A percentile compares a stretch with the other conserved stretches of the same genome.
Evolutionary conservation across 2,888 invertebrate genomes (phyloP).

Genomic region (Andrena hattorfiana): DNA sequence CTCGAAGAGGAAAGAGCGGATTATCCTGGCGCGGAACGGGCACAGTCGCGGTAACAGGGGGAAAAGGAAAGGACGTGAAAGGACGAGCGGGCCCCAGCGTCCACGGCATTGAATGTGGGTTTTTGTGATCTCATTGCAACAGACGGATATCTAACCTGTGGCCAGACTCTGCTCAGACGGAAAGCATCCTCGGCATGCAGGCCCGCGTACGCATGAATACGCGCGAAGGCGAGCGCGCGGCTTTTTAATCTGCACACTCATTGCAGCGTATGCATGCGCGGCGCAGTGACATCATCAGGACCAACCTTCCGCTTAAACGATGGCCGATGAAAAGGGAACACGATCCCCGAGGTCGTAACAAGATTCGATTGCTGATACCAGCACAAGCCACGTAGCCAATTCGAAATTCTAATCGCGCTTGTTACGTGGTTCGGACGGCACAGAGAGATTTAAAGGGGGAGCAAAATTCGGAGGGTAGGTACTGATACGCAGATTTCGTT

Average conservation of each 20-base stretch:
- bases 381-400: neutral
- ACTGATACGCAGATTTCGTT: too few species aligned
- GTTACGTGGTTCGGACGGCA: too few species aligned
- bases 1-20: conserved; percentile 12
- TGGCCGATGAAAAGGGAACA: conserved; percentile 12
- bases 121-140: conserved; percentile 38
- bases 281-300: conserved; percentile 36
- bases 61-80: neutral
- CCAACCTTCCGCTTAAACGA: conserved; percentile 33
- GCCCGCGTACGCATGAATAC: conserved; percentile 31
- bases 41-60: neutral
- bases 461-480: too few species aligned
- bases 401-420: neutral
- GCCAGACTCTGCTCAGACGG: conserved; percentile 48
- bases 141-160: conserved; percentile 28
- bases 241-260: conserved; percentile 49
- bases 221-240: conserved; percentile 6
- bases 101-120: conserved; percentile 29
- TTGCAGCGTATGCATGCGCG: conserved; percentile 40
- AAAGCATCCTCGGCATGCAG: conserved; percentile 30
- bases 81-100: conserved; percentile 2
- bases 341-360: neutral
- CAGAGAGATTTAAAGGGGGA: too few species aligned
- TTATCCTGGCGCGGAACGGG: conserved; percentile 5
- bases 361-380: neutral